A percentile compares a stretch with the other conserved stretches of the same genome.
Conservation (phyloP, 2,888 invertebrate genomes). For the Sphaeridia pumilis region DNA sequence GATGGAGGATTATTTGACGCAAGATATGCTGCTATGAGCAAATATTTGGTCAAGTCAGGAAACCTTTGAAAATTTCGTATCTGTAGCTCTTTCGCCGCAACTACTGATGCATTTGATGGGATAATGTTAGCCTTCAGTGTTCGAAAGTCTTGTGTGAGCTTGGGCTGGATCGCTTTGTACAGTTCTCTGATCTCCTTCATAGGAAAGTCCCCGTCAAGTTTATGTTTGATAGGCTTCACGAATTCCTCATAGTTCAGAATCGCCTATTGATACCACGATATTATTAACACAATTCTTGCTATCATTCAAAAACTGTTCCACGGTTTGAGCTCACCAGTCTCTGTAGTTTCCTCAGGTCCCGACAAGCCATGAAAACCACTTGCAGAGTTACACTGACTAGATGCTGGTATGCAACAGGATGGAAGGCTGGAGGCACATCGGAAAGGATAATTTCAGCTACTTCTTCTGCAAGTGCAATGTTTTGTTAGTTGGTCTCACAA, state of each 20-base stretch:
- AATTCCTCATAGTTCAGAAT: constrained; percentile 12
- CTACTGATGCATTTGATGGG: constrained; percentile 2
- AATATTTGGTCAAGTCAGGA: constrained; percentile 78
- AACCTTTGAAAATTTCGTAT: constrained; percentile 39
- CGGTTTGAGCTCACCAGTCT: constrained; percentile 53
- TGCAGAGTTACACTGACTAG: constrained; percentile 72
- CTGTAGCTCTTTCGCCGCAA: background rate
- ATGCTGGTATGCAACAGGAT: constrained; percentile 53
- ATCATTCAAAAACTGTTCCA: background rate
- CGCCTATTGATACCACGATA: constrained; percentile 28
- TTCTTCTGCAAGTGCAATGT: background rate
- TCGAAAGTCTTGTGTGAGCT: constrained; percentile 23
- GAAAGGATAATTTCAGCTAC: background rate
- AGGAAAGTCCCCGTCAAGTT: background rate
- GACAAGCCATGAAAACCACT: constrained; percentile 70
- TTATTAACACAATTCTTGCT: background rate
- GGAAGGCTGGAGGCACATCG: constrained; percentile 38
- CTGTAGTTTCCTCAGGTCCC: constrained; percentile 70
- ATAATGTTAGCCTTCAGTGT: constrained; percentile 23
- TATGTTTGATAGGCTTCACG: background rate
- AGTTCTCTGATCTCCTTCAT: constrained; percentile 15
- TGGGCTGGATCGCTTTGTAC: constrained; percentile 25
- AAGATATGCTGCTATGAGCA: constrained; percentile 78
- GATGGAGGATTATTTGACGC: constrained; percentile 86
- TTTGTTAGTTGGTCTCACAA: background rate